Percentiles rank a stretch among this genome's conserved stretches.
Conservation (phyloP, 1,140 invertebrate genomes). For the Dendroctonus ponderosae region DNA sequence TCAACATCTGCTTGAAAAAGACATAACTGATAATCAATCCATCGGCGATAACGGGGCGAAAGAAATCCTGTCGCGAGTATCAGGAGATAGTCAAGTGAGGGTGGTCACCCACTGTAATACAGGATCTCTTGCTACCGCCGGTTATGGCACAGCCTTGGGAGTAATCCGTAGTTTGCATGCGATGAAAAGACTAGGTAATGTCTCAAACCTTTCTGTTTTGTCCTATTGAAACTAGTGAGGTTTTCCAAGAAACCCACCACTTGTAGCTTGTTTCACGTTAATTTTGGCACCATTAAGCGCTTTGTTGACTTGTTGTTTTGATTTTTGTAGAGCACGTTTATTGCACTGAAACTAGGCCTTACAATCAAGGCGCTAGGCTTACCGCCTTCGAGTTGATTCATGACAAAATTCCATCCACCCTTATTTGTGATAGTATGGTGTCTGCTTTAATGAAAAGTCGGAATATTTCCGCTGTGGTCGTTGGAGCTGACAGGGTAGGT, state of each 20-base stretch:
- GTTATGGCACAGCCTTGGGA: constrained; percentile 96
- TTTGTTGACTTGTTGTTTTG: not conserved
- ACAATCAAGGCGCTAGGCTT: constrained; percentile 93
- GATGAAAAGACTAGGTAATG: constrained; percentile 69
- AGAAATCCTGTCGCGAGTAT: constrained; percentile 64
- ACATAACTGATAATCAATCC: constrained; percentile 81
- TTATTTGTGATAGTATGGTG: constrained; percentile 96
- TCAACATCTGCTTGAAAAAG: constrained; percentile 79
- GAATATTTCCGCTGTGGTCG: constrained; percentile 75
- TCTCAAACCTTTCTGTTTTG: too few species aligned
- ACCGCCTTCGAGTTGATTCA: constrained; percentile 95
- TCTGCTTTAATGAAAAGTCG: constrained; percentile 83
- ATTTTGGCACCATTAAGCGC: too few species aligned
- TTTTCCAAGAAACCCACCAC: too few species aligned
- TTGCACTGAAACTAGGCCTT: constrained; percentile 96
- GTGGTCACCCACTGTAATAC: constrained; percentile 98
- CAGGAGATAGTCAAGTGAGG: constrained; percentile 60
- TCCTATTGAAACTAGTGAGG: too few species aligned
- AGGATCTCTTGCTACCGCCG: constrained; percentile 93
- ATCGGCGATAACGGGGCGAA: constrained; percentile 81
- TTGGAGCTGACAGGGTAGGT: constrained; percentile 83
- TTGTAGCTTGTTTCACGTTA: too few species aligned
- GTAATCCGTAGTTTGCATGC: constrained; percentile 82
- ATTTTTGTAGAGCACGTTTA: constrained; percentile 74
- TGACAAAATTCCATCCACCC: constrained; percentile 88